Conservation (phyloP, 2,888 invertebrate genomes). For the Andrena bucephala region DNA sequence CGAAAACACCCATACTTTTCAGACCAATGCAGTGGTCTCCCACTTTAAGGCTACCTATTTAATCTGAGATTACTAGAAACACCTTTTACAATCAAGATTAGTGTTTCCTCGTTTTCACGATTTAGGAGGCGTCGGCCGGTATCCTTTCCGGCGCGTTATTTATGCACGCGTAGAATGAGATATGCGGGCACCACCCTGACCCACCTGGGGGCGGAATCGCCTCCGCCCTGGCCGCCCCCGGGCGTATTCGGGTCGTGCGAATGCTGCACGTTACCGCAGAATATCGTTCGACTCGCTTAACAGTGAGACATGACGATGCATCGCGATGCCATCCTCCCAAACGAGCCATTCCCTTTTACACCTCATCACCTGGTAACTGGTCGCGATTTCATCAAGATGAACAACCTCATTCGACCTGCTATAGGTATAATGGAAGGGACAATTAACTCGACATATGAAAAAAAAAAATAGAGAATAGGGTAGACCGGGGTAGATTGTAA, state of each 20-base stretch:
- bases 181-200: slow-evolving; percentile 81
- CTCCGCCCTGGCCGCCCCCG: slow-evolving; percentile 83
- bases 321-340: not conserved
- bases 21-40: too few species aligned
- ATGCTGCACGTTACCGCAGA: slow-evolving; percentile 50
- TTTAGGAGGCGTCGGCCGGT: slow-evolving; percentile 42
- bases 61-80: not conserved
- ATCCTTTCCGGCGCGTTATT: slow-evolving; percentile 64
- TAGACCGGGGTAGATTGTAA: too few species aligned
- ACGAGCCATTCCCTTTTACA: not conserved
- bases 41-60: not conserved
- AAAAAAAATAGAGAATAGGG: too few species aligned
- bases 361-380: not conserved
- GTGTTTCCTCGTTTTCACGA: slow-evolving; percentile 39
- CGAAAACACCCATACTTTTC: too few species aligned
- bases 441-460: not conserved
- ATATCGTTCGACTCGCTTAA: slow-evolving; percentile 40
- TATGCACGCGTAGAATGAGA: slow-evolving; percentile 69
- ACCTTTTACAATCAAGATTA: not conserved
- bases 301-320: slow-evolving; percentile 29
- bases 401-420: too few species aligned
- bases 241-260: slow-evolving; percentile 82
- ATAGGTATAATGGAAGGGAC: too few species aligned
- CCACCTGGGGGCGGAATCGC: slow-evolving; percentile 85
- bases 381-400: not conserved